phyloP scores from a whole-genome alignment of 1,140 invertebrate species.

The Babylonia areolata region DNA sequence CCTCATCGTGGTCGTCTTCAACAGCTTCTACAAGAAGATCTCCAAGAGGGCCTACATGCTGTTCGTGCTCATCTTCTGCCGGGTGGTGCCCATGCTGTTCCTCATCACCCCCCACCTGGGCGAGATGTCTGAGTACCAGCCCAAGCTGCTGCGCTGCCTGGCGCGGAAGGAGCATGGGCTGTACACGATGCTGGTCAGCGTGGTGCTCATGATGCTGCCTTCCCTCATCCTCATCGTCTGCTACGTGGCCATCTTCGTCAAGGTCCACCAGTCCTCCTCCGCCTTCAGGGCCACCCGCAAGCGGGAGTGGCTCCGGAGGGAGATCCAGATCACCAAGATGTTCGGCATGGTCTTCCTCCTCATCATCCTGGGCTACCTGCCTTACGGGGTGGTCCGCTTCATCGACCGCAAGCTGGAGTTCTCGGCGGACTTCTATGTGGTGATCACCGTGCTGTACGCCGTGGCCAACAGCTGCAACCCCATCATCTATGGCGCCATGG shows the following conservation, averaged over 20 bases:
- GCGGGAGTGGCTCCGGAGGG: constrained; percentile 69
- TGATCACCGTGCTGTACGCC: constrained; percentile 73
- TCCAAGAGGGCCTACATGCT: constrained; percentile 72
- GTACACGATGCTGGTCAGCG: constrained; percentile 70
- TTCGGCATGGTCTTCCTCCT: constrained; percentile 75
- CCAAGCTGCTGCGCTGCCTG: constrained; percentile 72
- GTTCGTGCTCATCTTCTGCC: constrained; percentile 69
- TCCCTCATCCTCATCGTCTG: constrained; percentile 73
- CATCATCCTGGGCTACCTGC: constrained; percentile 73
- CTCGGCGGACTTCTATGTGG: constrained; percentile 74
- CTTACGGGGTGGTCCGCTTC: constrained; percentile 72
- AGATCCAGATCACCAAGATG: constrained; percentile 76
- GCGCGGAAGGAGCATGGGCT: constrained; percentile 68
- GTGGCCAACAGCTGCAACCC: constrained; percentile 73
- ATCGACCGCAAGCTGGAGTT: constrained; percentile 69
- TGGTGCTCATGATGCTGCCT: constrained; percentile 72
- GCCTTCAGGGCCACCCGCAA: constrained; percentile 63
- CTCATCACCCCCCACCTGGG: constrained; percentile 70
- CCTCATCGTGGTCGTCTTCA: constrained; percentile 74
- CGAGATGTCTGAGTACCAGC: constrained; percentile 71
- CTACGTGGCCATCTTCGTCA: constrained; percentile 74
- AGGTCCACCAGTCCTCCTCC: constrained; percentile 68
- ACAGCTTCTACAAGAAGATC: constrained; percentile 73
- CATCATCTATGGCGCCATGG: constrained; percentile 75
- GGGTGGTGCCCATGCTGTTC: constrained; percentile 71